A percentile compares a stretch with the other conserved stretches of the same genome.
phyloP scores from a whole-genome alignment of 2,113 vertebrate species.

The Phaethornis superciliosus region DNA sequence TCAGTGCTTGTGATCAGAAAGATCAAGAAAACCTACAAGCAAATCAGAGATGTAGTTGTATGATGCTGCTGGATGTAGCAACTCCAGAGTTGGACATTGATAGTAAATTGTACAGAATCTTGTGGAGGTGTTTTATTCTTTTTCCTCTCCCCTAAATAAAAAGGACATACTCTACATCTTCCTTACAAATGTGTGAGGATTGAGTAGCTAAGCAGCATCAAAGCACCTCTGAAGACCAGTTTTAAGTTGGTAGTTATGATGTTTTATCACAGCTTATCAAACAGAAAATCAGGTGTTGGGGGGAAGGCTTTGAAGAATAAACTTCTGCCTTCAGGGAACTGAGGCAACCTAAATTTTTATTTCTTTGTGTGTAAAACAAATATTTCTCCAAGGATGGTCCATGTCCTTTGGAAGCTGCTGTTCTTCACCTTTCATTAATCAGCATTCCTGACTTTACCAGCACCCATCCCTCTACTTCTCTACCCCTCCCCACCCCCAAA shows the following conservation, averaged over 20 bases:
- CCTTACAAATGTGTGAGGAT: not conserved
- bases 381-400: not conserved
- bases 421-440: not conserved
- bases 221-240: not conserved
- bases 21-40: not conserved
- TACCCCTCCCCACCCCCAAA: not conserved
- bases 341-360: not conserved
- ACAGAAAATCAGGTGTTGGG: not conserved
- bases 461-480: not conserved
- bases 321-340: not conserved
- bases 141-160: not conserved
- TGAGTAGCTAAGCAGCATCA: not conserved
- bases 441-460: fast-evolving
- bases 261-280: not conserved
- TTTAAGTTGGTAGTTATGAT: not conserved
- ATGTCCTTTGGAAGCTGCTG: not conserved
- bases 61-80: not conserved
- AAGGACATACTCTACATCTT: not conserved
- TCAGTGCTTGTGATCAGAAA: not conserved
- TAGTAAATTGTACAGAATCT: not conserved
- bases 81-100: not conserved
- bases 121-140: not conserved
- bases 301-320: not conserved
- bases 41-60: not conserved
- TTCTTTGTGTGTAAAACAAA: not conserved